Evolutionary conservation across 2,888 invertebrate genomes (phyloP).

Genomic region (Melanostoma mellinum): DNA sequence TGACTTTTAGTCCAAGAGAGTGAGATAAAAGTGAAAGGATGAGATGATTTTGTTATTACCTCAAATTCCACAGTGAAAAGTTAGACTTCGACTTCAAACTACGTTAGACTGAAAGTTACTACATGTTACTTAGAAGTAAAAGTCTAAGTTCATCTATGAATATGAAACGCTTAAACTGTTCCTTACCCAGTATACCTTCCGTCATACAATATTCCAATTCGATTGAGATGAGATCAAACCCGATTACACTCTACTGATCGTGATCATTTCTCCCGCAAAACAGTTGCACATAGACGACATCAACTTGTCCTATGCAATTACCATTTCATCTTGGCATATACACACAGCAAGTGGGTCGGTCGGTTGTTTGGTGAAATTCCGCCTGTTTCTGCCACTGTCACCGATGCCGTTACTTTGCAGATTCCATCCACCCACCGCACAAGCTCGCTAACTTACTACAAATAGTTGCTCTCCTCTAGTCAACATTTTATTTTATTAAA

Average conservation of each 20-base stretch:
- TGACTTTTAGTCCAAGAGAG: no score
- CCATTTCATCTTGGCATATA: conserved; percentile 56
- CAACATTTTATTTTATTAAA: conserved; percentile 41
- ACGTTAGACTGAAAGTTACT: no score
- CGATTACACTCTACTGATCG: conserved; percentile 60
- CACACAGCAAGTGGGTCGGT: conserved; percentile 52
- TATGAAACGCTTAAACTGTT: no score
- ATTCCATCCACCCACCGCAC: conserved; percentile 45
- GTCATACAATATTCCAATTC: conserved; percentile 12
- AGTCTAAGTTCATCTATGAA: no score
- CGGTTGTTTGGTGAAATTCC: conserved; percentile 57
- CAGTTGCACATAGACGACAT: conserved; percentile 63
- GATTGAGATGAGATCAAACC: conserved; percentile 53
- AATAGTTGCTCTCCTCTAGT: conserved; percentile 1
- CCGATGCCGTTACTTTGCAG: conserved; percentile 26
- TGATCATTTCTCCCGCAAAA: conserved; percentile 52
- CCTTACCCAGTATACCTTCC: no score
- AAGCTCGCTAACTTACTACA: background rate
- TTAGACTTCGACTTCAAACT: no score
- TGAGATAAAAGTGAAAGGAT: no score
- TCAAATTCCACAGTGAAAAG: no score
- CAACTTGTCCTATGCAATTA: conserved; percentile 70
- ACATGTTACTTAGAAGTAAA: no score
- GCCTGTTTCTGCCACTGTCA: conserved; percentile 48
- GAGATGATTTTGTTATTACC: no score